Conservation (phyloP, 2,113 vertebrate species). For the Caretta caretta region DNA sequence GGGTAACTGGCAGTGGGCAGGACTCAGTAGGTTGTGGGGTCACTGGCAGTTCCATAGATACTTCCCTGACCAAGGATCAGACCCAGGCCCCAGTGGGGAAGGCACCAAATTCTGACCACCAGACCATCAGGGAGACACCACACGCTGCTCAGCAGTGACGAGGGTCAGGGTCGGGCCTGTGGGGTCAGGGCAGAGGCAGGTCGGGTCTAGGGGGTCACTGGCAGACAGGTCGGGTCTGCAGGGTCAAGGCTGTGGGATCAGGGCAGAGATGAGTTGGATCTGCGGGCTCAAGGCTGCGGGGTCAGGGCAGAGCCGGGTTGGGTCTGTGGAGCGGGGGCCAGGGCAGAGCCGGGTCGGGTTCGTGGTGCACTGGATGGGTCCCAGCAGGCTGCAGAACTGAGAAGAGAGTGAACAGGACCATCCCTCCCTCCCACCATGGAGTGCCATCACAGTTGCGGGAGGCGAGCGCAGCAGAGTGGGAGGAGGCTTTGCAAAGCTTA, state of each 20-base stretch:
- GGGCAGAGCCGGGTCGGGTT: neutral
- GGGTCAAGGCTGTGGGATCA: neutral
- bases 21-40: neutral
- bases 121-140: too few species aligned
- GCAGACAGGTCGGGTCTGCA: neutral
- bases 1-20: neutral
- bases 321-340: neutral
- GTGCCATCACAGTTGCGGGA: neutral
- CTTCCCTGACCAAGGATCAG: neutral
- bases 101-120: neutral
- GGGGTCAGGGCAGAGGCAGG: neutral
- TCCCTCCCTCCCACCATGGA: neutral
- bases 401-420: too few species aligned
- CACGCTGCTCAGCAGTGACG: neutral
- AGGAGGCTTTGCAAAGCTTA: neutral
- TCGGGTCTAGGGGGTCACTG: too few species aligned
- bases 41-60: neutral
- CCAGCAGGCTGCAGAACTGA: neutral
- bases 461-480: neutral
- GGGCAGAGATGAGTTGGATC: too few species aligned
- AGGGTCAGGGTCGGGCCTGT: neutral
- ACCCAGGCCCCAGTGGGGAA: neutral
- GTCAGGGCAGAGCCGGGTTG: neutral
- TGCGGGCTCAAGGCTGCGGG: too few species aligned
- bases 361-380: too few species aligned